These are phyloP conservation scores for Eulacestoma nigropectus DNA, from an alignment of 2,113 vertebrate genomes.

Conservation along the genomic window DNA sequence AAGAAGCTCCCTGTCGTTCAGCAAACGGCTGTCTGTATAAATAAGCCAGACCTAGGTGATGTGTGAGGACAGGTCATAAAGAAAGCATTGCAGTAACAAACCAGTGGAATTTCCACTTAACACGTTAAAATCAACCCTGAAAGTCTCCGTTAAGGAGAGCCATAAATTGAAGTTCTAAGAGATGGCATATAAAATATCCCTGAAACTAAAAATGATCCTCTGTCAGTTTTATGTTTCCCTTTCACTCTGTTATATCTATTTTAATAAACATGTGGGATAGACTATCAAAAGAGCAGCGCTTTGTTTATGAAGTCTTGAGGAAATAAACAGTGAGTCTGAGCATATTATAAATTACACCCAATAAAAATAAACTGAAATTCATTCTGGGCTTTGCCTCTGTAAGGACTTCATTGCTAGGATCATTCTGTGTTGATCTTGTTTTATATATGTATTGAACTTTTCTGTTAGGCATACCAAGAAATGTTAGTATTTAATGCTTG, in stretches of 20 bases:
- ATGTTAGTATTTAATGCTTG: neutral
- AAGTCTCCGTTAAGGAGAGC: conserved; percentile 14
- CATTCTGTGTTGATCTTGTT: neutral
- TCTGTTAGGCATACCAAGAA: neutral
- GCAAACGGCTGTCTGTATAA: neutral
- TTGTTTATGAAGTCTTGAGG: neutral
- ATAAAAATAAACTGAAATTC: conserved; percentile 16
- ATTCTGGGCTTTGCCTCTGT: neutral
- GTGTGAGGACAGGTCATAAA: neutral
- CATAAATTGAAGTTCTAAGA: conserved; percentile 1
- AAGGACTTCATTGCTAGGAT: neutral
- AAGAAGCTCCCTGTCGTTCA: neutral
- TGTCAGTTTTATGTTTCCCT: conserved; percentile 12
- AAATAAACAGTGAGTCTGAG: neutral
- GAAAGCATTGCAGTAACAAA: neutral
- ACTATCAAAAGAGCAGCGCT: neutral
- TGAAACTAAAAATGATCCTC: neutral
- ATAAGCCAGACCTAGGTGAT: neutral
- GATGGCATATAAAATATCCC: neutral
- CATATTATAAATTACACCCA: neutral
- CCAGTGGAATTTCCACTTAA: conserved; percentile 11
- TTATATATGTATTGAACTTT: neutral
- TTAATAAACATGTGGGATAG: conserved; percentile 6
- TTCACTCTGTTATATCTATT: conserved; percentile 1
- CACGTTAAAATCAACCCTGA: conserved; percentile 2